Percentiles rank a stretch among this genome's conserved stretches.
Evolutionary conservation across 2,797 vertebrate species (phyloP).

Genomic region (Scolopax rusticola): DNA sequence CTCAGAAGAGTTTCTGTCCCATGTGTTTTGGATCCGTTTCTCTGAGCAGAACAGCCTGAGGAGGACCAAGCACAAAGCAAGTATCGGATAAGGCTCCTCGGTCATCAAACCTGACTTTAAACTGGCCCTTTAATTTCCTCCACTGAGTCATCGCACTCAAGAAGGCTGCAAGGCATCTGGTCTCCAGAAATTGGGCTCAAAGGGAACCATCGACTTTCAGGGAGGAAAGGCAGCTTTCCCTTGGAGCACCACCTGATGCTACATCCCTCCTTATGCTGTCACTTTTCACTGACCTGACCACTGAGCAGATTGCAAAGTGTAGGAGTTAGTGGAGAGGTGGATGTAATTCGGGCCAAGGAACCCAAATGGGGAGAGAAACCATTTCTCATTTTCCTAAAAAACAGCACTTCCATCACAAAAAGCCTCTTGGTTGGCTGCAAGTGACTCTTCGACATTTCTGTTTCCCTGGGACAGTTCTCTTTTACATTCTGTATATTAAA

Average conservation of each 20-base stretch:
- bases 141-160: rapidly evolving
- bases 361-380: rapidly evolving
- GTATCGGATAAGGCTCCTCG: background rate
- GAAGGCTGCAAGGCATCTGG: background rate
- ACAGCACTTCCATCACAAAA: background rate
- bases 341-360: background rate
- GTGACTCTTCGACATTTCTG: background rate
- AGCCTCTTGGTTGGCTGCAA: background rate
- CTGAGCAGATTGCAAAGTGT: background rate
- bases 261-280: background rate
- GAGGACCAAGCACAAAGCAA: background rate
- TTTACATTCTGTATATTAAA: constrained; percentile 2
- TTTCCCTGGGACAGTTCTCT: background rate
- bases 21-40: background rate
- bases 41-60: background rate
- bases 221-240: background rate
- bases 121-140: background rate
- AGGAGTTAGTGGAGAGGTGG: background rate
- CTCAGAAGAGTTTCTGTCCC: background rate
- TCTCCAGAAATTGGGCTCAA: background rate
- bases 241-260: rapidly evolving
- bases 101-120: background rate
- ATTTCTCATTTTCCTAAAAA: background rate
- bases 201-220: rapidly evolving
- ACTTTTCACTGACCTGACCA: background rate